Conservation (phyloP, 2,113 vertebrate genomes). For the Eurypyga helias region DNA sequence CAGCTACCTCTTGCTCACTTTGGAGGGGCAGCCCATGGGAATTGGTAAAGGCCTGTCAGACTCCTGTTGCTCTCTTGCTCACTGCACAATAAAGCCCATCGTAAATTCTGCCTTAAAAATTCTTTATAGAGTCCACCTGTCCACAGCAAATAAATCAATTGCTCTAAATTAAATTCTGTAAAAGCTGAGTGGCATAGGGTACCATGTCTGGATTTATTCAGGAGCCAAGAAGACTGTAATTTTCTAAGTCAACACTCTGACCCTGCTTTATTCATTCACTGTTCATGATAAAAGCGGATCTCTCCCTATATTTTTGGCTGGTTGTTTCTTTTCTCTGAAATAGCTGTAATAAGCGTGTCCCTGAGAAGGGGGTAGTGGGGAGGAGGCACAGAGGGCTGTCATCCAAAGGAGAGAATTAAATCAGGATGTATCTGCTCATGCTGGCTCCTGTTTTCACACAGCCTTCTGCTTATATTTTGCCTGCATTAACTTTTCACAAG, state of each 20-base stretch:
- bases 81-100: conserved; percentile 2
- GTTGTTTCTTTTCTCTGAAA: conserved; percentile 44
- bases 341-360: conserved; percentile 29
- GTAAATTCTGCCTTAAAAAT: conserved; percentile 69
- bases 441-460: conserved; percentile 41
- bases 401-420: conserved; percentile 65
- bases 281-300: conserved; percentile 62
- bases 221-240: conserved; percentile 73
- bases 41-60: neutral
- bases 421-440: conserved; percentile 49
- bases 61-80: conserved; percentile 13
- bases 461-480: conserved; percentile 33
- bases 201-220: conserved; percentile 73
- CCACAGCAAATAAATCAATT: conserved; percentile 77
- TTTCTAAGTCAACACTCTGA: conserved; percentile 78
- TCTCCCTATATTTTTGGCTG: conserved; percentile 28
- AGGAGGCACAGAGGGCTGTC: conserved; percentile 13
- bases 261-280: conserved; percentile 66
- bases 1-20: neutral
- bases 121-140: conserved; percentile 78
- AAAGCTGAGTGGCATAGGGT: conserved; percentile 66
- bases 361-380: conserved; percentile 15
- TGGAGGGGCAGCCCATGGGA: neutral
- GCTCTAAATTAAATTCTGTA: conserved; percentile 78
- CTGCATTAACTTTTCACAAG: neutral